phyloP scores from a whole-genome alignment of 23 tunicate species.

The Trididemnum miniatum region DNA sequence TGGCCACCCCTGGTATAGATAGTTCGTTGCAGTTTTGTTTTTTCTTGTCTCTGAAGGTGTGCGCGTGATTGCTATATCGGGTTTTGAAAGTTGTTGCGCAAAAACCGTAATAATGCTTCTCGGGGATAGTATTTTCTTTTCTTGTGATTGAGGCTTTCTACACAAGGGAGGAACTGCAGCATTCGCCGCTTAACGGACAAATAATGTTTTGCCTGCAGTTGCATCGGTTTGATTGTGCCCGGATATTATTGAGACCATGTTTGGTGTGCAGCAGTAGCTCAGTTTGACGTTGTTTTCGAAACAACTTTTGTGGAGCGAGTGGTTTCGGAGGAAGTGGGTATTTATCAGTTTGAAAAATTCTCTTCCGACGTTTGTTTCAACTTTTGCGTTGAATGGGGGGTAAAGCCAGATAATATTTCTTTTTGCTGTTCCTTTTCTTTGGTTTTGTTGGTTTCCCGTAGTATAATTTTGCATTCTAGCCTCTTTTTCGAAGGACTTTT shows the following conservation, averaged over 20 bases:
- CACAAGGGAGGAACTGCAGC: neutral
- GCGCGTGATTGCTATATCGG: neutral
- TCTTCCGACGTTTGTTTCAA: neutral
- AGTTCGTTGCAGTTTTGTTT: no score
- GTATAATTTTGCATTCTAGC: neutral
- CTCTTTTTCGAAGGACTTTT: neutral
- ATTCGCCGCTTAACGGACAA: neutral
- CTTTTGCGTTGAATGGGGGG: conserved; percentile 5
- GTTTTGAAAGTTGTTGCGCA: neutral
- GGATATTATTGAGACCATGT: neutral
- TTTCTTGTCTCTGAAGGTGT: no score
- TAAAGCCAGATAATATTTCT: neutral
- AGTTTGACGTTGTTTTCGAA: neutral
- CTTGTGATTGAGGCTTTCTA: neutral
- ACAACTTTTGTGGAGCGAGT: neutral
- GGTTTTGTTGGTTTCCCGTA: neutral
- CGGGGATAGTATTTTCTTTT: neutral
- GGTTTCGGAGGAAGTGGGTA: neutral
- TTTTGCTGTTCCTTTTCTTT: neutral
- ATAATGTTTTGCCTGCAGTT: neutral
- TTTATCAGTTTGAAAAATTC: neutral
- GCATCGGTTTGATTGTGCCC: neutral
- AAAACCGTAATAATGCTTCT: neutral
- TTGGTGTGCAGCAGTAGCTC: neutral
- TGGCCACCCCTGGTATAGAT: no score